Evolutionary conservation across 2,113 vertebrate species (phyloP).

Genomic region (Diadophis punctatus): DNA sequence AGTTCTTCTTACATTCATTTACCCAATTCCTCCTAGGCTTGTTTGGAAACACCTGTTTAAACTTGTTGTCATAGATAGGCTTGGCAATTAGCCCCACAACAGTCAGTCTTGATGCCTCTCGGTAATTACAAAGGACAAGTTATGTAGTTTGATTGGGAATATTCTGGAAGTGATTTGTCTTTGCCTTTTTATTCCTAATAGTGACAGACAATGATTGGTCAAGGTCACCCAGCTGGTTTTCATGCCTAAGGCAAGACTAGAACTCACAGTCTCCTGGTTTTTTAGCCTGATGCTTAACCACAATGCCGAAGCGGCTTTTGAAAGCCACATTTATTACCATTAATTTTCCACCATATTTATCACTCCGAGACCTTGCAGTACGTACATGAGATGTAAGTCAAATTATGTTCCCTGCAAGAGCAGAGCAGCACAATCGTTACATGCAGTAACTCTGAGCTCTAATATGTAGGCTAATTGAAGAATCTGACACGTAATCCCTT

Average conservation of each 20-base stretch:
- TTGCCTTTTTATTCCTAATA: background rate
- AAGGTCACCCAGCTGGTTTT: background rate
- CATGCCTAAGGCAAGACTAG: background rate
- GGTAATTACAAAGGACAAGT: background rate
- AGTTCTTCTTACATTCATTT: background rate
- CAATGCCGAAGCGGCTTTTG: background rate
- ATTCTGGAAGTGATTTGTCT: background rate
- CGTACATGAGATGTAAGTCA: slow-evolving; percentile 6
- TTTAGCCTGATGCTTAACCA: background rate
- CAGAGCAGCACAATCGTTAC: slow-evolving; percentile 34
- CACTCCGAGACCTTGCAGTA: slow-evolving; percentile 12
- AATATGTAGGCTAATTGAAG: slow-evolving; percentile 52
- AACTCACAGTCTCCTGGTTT: background rate
- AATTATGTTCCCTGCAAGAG: slow-evolving; percentile 34
- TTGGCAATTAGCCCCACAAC: background rate
- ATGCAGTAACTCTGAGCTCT: slow-evolving; percentile 21
- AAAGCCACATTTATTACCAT: background rate
- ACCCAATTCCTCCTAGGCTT: background rate
- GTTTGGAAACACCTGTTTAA: background rate
- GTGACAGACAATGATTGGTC: background rate
- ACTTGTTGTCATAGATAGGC: background rate
- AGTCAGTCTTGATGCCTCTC: background rate
- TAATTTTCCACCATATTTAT: background rate
- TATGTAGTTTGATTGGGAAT: background rate
- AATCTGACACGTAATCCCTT: slow-evolving; percentile 27